Evolutionary conservation across 2,797 vertebrate species (phyloP), one percentile per base, ranked within the genome.

Genomic region (Gymnothorax reevesii): DNA sequence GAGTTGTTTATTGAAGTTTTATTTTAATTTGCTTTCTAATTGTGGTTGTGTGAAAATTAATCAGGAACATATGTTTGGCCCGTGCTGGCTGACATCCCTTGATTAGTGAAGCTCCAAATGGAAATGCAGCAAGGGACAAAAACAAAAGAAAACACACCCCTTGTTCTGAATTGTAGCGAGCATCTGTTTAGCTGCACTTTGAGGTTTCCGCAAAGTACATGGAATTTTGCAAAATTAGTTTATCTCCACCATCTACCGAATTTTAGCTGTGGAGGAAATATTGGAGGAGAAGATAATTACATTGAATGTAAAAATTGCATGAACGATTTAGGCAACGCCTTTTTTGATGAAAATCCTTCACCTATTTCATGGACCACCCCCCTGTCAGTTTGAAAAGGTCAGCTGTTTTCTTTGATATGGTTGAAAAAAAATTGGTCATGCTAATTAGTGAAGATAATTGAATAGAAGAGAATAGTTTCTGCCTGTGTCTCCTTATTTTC

Each of bases 61-160:
- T 95, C 93, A 93, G 93, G 90, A 91, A 89, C 92, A 94, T 92
- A 92, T 93, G 93, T 94, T 94, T 95, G 93, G 91, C 89, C 93
- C 92, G 93, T 91, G 86, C 90, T 92, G 79, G 84, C 91, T 94
- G 92, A 90, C 92, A 91, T 89, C 82, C 93, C 92, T 92, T 94
- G 94, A 95, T 96, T 95, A 93, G 93, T 91, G 91, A 93, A 88
- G 91, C 91, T 93, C 27, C 84, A 88, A 79, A 89, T 83, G 84
- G 57, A 90, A 87, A 84, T 87, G 62, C 82, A 71, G 60, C 33
- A 57, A 79, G 57, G 83, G 79, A 64, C 73, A 83, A 88, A 88
- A 87, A 75, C 88, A 79, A 86, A 87, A 84, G 64, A 83, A 73
- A 82, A 62, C 22, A 82, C 64, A 9, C 64, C 64, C 22, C 52